phyloP scores from a whole-genome alignment of 2,113 vertebrate species.

The Cavia porcellus region DNA sequence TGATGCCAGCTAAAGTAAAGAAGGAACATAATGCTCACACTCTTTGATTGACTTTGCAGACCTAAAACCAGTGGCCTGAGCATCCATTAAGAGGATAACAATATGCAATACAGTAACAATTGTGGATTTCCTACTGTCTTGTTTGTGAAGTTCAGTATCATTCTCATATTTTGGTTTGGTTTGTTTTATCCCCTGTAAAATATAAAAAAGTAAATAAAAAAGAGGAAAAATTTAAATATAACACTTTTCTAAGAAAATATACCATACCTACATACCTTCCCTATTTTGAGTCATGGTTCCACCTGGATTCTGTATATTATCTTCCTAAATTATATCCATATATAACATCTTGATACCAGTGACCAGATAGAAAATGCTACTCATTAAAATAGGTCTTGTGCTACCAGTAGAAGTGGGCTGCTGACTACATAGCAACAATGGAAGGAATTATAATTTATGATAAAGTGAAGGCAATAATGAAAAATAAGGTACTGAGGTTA shows the following conservation, averaged over 20 bases:
- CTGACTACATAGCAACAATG: not conserved
- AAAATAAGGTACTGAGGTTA: not conserved
- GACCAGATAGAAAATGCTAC: not conserved
- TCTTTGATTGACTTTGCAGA: too few species aligned
- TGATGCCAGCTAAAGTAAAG: too few species aligned
- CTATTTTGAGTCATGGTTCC: too few species aligned
- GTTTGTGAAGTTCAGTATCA: too few species aligned
- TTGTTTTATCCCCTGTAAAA: too few species aligned
- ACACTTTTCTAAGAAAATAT: not conserved
- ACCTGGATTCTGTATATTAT: fast-evolving
- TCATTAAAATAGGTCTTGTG: not conserved
- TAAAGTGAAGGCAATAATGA: not conserved
- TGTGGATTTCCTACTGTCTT: too few species aligned
- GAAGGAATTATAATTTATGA: not conserved
- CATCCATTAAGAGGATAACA: too few species aligned
- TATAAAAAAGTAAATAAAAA: too few species aligned
- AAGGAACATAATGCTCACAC: too few species aligned
- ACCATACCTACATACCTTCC: fast-evolving
- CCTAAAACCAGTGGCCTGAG: too few species aligned
- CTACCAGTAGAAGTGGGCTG: not conserved
- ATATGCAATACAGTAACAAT: too few species aligned
- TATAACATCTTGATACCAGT: not conserved
- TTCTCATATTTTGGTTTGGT: too few species aligned
- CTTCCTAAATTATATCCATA: not conserved
- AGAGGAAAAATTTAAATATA: not conserved